Evolutionary conservation across 1,140 invertebrate species (phyloP), one percentile per base, ranked within the genome.

Genomic region (Trissolcus basalis): DNA sequence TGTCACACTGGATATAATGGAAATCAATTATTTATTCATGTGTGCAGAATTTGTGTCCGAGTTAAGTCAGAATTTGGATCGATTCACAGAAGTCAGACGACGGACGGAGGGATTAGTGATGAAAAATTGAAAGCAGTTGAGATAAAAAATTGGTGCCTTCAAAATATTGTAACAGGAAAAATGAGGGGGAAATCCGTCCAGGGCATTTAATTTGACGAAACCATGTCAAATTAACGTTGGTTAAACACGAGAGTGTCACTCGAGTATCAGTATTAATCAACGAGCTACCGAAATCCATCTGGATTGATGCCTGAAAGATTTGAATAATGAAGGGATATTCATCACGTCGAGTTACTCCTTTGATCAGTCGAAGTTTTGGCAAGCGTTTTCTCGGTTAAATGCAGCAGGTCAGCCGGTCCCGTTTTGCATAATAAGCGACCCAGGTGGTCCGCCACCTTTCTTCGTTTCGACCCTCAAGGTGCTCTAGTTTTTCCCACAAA

Each of bases 351-450:
- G 49, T 74, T 63, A 74, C 67, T 73, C 16, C 70, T 74, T 78
- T 74, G 70, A 74, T 70, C 64, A 19, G 58, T 63, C 5, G 49
- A 45, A 60, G 59, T 67, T 78, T 78, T 74, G 69, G 64, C 69
- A 70, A 69, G 55, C 56, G 71, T 56, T 74, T 74, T 71, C 70
- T 70, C 36, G 48, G 67, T 44, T 74, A 71, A 78, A 74, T 63
- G 43, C 47, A 44, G 67, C 77, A 78, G 77, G 77, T 78, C 70
- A 49, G 51, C 16, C 44, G 65, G 47, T 45, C 71, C 45, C 63
- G 58, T 85, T 85, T 86, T 83, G 78, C 84, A 80, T 79, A 74
- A 71, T 61, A 64, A 35, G 53, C 80, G 10, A 80, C 49, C 64
- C 78, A 67, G 82, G 82, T 65, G 49, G 77, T 64, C 76, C 45